Evolutionary conservation across 2,888 invertebrate species (phyloP), one percentile per base, ranked within the genome.

Genomic region (Dryadula phaetusa): DNA sequence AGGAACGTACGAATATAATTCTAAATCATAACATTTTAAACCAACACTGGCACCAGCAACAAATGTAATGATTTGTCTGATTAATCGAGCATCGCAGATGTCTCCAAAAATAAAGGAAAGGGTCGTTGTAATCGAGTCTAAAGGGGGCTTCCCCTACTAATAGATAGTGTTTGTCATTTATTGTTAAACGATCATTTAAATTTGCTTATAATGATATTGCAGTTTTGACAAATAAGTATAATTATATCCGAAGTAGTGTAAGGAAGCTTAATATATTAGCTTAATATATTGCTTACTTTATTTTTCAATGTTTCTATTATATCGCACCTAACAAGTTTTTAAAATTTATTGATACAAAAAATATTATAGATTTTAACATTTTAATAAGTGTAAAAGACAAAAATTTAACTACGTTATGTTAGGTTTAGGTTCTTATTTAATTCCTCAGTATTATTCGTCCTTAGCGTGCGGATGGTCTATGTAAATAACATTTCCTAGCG

Each of bases 81-180:
- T 76, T 82, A 79, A 80, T 81, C 72, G 79, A 75, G 72, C 76
- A 76, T 74, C 79, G 73, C 83, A 84, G 80, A 83, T 84, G 84
- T 77, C 76, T 77, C 70, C 76, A 79, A 78, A 81, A 80, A 82
- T 81, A 83, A 77, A 78, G 71, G 73, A 69, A 70, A 54, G 77
- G 78, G 74, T 75, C 68, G 73, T 60, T 70, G 74, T 78, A 74
- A 80, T 76, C 75, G 76, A 69, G 76, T 68, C 52, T 52, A 52
- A 70, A 71, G 72, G 70, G 73, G 74, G 72, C 72, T 72, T 71
- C 70, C 73, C 74, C 71, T 74, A 76, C 72, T 70, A 80, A 84
- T 81, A 79, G 78, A 83, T 83, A 81, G 82, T 81, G 77, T 82
- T 76, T 77, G 76, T 77, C 56, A 56, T 77, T 76, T 79, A 77